phyloP scores from a whole-genome alignment of 2,113 vertebrate genomes.

The Megaceryle torquata region DNA sequence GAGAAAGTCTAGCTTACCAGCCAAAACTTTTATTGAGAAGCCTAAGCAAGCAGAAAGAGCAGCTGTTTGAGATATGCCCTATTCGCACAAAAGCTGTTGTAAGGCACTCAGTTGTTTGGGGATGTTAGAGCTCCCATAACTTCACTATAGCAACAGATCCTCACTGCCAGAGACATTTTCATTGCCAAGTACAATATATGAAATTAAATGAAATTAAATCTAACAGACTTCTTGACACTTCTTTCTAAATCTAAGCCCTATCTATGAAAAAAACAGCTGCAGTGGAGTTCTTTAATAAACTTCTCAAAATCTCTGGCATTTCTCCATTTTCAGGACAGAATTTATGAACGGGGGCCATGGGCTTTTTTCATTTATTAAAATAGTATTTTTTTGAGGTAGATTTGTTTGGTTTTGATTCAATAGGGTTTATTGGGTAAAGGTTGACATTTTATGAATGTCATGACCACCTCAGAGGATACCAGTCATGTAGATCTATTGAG shows the following conservation, averaged over 20 bases:
- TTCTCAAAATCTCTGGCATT: background rate
- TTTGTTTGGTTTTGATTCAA: background rate
- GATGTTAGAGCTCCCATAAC: background rate
- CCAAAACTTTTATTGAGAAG: background rate
- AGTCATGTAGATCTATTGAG: background rate
- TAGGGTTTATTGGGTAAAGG: background rate
- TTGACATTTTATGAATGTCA: constrained; percentile 23
- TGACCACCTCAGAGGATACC: background rate
- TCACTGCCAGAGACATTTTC: background rate
- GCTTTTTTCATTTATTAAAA: background rate
- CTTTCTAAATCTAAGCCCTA: background rate
- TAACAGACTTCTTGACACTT: background rate
- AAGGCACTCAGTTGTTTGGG: background rate
- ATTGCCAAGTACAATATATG: background rate
- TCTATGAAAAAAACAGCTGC: background rate
- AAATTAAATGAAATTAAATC: background rate
- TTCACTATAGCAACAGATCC: constrained; percentile 13
- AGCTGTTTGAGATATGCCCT: background rate
- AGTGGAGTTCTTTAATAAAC: background rate
- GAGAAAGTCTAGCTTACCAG: background rate
- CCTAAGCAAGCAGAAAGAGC: background rate
- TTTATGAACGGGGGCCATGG: background rate
- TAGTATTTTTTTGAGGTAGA: background rate
- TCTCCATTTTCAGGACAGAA: background rate
- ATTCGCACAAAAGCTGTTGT: background rate